Evolutionary conservation across 2,888 invertebrate genomes (phyloP).

Genomic region (Troides aeacus): DNA sequence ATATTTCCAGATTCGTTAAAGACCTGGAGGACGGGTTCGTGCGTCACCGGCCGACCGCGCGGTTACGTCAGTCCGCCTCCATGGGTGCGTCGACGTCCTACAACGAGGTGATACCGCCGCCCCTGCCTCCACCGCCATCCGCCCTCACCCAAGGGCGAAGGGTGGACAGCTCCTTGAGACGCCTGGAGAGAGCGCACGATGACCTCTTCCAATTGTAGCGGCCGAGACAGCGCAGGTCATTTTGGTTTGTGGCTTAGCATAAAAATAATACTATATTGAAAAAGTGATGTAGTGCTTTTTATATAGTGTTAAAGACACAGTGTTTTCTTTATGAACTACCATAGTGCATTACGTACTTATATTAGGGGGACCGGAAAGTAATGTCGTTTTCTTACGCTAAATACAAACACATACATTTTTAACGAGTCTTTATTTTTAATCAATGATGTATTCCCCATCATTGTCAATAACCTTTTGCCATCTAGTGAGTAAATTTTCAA

Average conservation of each 20-base stretch:
- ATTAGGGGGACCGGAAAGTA: too few relatives aligned
- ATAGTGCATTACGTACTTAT: background rate
- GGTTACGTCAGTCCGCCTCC: constrained; percentile 80
- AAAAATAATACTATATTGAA: too few relatives aligned
- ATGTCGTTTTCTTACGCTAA: too few relatives aligned
- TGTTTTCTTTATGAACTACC: too few relatives aligned
- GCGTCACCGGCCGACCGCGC: constrained; percentile 76
- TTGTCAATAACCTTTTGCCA: too few relatives aligned
- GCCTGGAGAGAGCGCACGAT: constrained; percentile 91
- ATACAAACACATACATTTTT: too few relatives aligned
- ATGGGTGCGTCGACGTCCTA: constrained; percentile 69
- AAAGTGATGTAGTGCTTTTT: too few relatives aligned
- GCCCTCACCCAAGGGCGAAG: constrained; percentile 90
- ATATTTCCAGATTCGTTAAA: constrained; percentile 73
- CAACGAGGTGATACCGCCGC: constrained; percentile 72
- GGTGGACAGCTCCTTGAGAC: constrained; percentile 88
- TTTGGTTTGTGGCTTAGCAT: background rate
- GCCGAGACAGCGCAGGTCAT: constrained; percentile 72
- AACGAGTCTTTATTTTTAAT: too few relatives aligned
- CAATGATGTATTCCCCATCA: too few relatives aligned
- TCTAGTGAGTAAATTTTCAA: too few relatives aligned
- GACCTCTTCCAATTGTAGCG: constrained; percentile 96
- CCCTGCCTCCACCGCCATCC: constrained; percentile 80
- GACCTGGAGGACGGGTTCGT: constrained; percentile 79
- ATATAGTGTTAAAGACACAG: too few relatives aligned